Conservation (phyloP, 2,797 vertebrate genomes). For the Arctocebus calabarensis region DNA sequence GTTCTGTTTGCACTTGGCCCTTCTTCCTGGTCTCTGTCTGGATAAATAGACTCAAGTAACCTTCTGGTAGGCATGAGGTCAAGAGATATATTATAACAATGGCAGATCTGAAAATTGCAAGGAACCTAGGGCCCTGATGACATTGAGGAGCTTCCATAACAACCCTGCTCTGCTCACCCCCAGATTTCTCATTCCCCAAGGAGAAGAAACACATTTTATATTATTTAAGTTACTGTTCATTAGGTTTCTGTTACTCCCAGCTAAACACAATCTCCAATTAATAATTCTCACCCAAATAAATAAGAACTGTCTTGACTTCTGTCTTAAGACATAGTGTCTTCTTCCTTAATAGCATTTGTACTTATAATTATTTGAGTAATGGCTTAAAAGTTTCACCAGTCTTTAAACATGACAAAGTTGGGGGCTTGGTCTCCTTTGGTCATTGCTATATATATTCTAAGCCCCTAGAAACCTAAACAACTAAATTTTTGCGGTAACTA, state of each 20-base stretch:
- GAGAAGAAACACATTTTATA: background rate
- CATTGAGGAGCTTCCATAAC: background rate
- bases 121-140: background rate
- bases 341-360: background rate
- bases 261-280: background rate
- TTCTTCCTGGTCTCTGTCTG: background rate
- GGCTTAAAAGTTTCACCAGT: background rate
- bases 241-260: background rate
- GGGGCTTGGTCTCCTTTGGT: background rate
- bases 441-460: background rate
- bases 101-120: conserved; percentile 14
- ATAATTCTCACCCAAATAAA: background rate
- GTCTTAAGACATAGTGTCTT: background rate
- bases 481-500: background rate
- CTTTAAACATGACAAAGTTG: background rate
- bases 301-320: background rate
- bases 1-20: background rate
- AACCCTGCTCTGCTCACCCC: background rate
- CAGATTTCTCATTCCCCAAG: background rate
- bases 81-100: background rate
- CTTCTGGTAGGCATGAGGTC: background rate
- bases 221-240: background rate
- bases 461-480: background rate
- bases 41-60: background rate
- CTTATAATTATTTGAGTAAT: conserved; percentile 19